Evolutionary conservation across 2,888 invertebrate species (phyloP), one percentile per base, ranked within the genome.

Genomic region (Rotaria socialis): DNA sequence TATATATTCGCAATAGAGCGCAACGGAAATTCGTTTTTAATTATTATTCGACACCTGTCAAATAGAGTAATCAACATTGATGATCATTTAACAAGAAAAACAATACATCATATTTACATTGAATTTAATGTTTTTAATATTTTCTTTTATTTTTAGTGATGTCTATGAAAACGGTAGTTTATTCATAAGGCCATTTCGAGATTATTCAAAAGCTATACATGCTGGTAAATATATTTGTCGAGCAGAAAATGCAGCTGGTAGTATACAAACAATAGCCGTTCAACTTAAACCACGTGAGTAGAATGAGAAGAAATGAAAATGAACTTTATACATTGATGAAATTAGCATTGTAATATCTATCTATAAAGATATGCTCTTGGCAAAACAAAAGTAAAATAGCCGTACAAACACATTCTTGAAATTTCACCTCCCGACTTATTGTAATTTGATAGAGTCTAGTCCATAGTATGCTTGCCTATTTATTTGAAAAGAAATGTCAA

Each of bases 11-110:
- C n/a, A 8, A 74, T 74, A 41, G 41, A 74, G 19, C 74, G 35
- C 35, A 74, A 74, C 74, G 74, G 74, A 74, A 74, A 74, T 74
- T 74, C 35, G 41, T 74, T 74, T 74, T 74, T 74, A 74, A 74
- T 74, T 22, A 74, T 35, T 41, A 74, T 41, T 74, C 41, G 35
- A 41, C 74, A 74, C 74, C 74, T 74, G 74, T 74, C 74, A 74
- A 74, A 74, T 74, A 74, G 74, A 6, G 41, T 35, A 74, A 58
- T 74, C 16, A 41, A 41, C 41, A 74, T 41, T 35, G 41, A 41
- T 74, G 35, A 74, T 19, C 35, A 74, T 35, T 41, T 74, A 41
- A 74, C 74, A 35, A 7, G 1, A 35, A 41, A 41, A 41, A 41
- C 19, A 41, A 41, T 19, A 74, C 16, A 52, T 74, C 1, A 24